These are phyloP conservation scores for Pterocles gutturalis DNA, from an alignment of 2,113 vertebrate species.

Conservation along the genomic window DNA sequence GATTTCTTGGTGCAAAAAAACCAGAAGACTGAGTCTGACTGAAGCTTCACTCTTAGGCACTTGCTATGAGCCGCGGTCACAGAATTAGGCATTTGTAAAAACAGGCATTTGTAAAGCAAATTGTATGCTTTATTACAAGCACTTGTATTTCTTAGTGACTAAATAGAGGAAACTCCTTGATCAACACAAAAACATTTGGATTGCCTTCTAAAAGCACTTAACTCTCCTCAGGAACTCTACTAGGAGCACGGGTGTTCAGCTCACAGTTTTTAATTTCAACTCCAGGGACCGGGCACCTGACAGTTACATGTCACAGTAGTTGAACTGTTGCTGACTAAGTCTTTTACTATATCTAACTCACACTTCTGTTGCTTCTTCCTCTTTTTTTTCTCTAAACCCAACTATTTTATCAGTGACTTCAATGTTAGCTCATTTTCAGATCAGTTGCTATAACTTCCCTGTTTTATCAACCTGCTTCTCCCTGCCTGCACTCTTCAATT, in stretches of 20 bases:
- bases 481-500: neutral
- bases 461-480: neutral
- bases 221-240: neutral
- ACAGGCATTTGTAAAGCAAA: no score
- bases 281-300: neutral
- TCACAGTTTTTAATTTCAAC: neutral
- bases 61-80: neutral
- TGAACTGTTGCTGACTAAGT: neutral
- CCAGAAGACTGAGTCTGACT: neutral
- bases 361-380: neutral
- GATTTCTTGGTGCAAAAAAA: neutral
- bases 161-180: neutral
- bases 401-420: neutral
- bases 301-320: neutral
- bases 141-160: neutral
- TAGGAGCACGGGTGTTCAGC: rapidly evolving
- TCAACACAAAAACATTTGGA: neutral
- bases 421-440: neutral
- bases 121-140: no score
- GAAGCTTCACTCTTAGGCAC: neutral
- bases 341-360: neutral
- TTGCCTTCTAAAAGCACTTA: neutral
- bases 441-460: neutral
- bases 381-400: neutral
- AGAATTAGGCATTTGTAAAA: neutral